A percentile compares a stretch with the other conserved stretches of the same genome.
phyloP scores from a whole-genome alignment of 2,797 vertebrate genomes.

The Hyperoplus lanceolatus region DNA sequence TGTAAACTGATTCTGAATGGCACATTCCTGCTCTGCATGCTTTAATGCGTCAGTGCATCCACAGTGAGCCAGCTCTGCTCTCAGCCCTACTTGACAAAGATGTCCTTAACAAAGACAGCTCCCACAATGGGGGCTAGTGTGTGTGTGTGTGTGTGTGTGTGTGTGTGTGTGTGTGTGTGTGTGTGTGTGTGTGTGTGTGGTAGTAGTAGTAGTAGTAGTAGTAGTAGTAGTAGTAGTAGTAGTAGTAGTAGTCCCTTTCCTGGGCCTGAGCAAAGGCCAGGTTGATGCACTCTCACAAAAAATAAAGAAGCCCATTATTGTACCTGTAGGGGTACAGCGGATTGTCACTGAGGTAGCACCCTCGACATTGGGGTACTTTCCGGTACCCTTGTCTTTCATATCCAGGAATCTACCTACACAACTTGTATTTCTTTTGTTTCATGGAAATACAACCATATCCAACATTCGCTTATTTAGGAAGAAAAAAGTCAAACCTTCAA shows the following conservation, averaged over 20 bases:
- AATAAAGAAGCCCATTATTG: too few species aligned
- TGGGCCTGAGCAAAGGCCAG: conserved; percentile 23
- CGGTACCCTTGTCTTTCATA: too few species aligned
- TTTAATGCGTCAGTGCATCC: conserved; percentile 22
- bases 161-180: too few species aligned
- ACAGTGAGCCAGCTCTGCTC: conserved; percentile 32
- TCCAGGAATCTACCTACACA: too few species aligned
- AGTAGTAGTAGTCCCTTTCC: neutral
- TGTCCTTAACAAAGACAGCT: conserved; percentile 59
- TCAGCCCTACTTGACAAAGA: conserved; percentile 61
- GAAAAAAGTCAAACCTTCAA: too few species aligned
- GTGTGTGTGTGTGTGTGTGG: conserved; percentile 31
- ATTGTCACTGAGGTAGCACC: too few species aligned
- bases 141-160: conserved; percentile 2
- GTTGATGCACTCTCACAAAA: conserved; percentile 23
- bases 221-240: conserved; percentile 14
- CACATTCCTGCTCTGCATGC: conserved; percentile 61
- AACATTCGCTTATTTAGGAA: too few species aligned
- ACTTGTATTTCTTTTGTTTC: too few species aligned
- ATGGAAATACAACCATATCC: too few species aligned
- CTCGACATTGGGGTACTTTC: too few species aligned
- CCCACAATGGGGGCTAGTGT: conserved; percentile 63
- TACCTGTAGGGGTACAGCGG: too few species aligned
- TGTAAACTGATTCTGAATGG: conserved; percentile 64
- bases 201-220: too few species aligned